Evolutionary conservation across 2,888 invertebrate genomes (phyloP).

Genomic region (Parnassius smintheus): DNA sequence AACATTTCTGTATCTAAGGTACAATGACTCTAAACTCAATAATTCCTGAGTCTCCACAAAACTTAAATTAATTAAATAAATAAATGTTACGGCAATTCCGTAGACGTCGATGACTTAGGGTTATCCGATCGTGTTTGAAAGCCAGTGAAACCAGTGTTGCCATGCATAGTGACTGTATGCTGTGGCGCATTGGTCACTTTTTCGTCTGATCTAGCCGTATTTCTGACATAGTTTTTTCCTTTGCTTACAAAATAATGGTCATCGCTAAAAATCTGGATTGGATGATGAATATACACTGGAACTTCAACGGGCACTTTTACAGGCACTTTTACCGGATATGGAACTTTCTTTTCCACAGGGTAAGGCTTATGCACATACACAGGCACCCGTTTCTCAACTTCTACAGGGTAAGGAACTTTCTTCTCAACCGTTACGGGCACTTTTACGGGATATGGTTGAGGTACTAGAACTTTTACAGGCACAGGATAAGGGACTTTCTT

Average conservation of each 20-base stretch:
- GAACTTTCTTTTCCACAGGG: conserved; percentile 64
- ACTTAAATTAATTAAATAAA: conserved; percentile 16
- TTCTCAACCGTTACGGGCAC: conserved; percentile 66
- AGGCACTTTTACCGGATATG: conserved; percentile 49
- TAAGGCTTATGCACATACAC: conserved; percentile 47
- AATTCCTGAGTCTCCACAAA: conserved; percentile 4
- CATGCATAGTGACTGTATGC: conserved; percentile 56
- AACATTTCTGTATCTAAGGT: conserved; percentile 14
- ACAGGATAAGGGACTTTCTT: conserved; percentile 65
- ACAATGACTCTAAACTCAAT: conserved; percentile 11
- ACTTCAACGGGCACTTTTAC: conserved; percentile 58
- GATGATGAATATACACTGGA: conserved; percentile 59
- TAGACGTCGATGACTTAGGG: conserved; percentile 35
- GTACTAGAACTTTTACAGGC: conserved; percentile 66
- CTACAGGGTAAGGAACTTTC: conserved; percentile 54
- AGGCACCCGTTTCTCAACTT: conserved; percentile 64
- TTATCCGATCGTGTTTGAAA: conserved; percentile 61
- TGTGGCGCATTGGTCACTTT: conserved; percentile 38
- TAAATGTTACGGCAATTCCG: conserved; percentile 26
- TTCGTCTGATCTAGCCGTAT: conserved; percentile 20
- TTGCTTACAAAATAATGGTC: conserved; percentile 31
- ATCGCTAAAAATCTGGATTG: conserved; percentile 43
- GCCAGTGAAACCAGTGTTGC: conserved; percentile 54
- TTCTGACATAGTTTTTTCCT: conserved; percentile 25
- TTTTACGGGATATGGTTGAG: conserved; percentile 70